Evolutionary conservation across 2,113 vertebrate species (phyloP), one percentile per base, ranked within the genome.

Genomic region (Himantopus leucocephalus): DNA sequence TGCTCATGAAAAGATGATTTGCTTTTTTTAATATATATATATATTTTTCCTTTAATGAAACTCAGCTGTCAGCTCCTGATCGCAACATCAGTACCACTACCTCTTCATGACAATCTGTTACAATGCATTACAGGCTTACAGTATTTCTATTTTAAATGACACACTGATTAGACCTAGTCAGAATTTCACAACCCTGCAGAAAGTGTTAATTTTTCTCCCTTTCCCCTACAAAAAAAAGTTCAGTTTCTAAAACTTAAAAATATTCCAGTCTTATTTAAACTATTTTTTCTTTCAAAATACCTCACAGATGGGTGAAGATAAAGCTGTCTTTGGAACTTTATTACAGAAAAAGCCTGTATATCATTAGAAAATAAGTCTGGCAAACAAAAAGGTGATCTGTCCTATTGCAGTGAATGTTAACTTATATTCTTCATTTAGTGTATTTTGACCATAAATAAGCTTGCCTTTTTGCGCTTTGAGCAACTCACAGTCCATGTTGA

Each of bases 1-100:
- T 62, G 3, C 19, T 56, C 12, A 63, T 1, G 1, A 34, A 70
- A 53, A 58, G 3, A 24, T n/a, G 0, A 37, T 35, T 58, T 0
- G 0, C 1, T 64, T 67, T 71, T 71, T 85, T 27, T 12, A 37
- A 23, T 48, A 24, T 4, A 17, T 37, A 32, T 37, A 41, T 37
- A 41, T 43, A 34, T 43, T 16, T 91, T 52, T 71, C 1, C 14
- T 50, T 83, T 66, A 71, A 67, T 74, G 32, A 87, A 91, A 71
- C 15, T 75, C 48, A 47, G 2, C 13, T 88, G 53, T 76, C 58
- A 83, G 34, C 9, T 90, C 5, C 39, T 72, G 29, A 34, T 68
- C 2, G 0, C 15, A 92, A 32, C 53, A 75, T 12, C 8, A 30
- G 2, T 66, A 77, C 18, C 11, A 34, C n/a, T 73, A n/a, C 14